Conservation (phyloP, 2,113 vertebrate genomes). For the Canis aureus region DNA sequence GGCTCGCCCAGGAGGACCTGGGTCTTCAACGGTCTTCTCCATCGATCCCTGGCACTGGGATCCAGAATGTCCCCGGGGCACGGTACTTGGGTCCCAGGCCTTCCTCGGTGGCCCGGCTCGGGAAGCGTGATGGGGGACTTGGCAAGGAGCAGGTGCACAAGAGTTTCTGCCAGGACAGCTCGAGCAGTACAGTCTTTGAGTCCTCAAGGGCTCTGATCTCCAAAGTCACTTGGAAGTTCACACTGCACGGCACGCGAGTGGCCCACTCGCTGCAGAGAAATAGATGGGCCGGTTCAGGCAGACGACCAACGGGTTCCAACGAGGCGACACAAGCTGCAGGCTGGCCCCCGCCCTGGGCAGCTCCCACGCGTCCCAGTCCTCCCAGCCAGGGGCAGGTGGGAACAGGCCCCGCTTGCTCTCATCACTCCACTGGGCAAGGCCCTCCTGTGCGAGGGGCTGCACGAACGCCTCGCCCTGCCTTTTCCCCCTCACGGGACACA, state of each 20-base stretch:
- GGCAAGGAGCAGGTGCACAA: neutral
- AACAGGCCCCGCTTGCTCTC: neutral
- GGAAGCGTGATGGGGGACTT: neutral
- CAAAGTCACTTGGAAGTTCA: neutral
- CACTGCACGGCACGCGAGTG: neutral
- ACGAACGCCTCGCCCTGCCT: neutral
- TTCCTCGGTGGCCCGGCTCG: neutral
- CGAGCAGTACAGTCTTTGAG: neutral
- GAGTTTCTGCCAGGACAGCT: neutral
- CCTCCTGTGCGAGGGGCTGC: neutral
- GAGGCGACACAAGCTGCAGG: neutral
- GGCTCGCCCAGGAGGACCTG: neutral
- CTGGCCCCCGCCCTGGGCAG: neutral
- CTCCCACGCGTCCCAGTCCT: neutral
- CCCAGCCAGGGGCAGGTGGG: accelerated
- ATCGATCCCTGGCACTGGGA: neutral
- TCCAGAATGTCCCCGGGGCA: neutral
- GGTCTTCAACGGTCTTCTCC: neutral
- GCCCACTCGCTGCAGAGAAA: neutral
- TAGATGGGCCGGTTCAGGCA: neutral
- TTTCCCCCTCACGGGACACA: neutral
- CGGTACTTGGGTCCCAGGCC: neutral
- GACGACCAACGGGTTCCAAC: neutral
- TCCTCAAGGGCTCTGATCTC: neutral
- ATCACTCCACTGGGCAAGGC: neutral